phyloP scores from a whole-genome alignment of 2,888 invertebrate genomes.

The Eurytoma californica region DNA sequence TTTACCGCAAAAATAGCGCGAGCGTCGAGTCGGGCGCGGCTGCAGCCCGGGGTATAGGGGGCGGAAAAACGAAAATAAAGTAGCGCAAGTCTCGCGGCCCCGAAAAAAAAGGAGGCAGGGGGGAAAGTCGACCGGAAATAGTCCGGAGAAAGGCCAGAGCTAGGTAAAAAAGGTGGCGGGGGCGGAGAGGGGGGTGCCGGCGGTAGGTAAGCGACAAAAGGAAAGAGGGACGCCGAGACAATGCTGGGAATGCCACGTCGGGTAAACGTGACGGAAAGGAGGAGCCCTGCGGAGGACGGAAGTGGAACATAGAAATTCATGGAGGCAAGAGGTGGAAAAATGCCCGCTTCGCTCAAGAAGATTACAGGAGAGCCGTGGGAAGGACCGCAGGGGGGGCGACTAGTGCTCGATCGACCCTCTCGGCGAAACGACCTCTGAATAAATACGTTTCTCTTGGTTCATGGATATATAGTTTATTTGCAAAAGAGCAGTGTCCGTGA shows the following conservation, averaged over 20 bases:
- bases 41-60: constrained; percentile 18
- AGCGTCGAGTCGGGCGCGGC: constrained; percentile 27
- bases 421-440: constrained; percentile 19
- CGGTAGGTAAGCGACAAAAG: constrained; percentile 9
- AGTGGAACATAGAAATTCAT: constrained; percentile 62
- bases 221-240: constrained; percentile 40
- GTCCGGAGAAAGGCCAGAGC: constrained; percentile 14
- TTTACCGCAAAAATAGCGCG: constrained; percentile 47
- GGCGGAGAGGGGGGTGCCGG: constrained; percentile 39
- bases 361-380: constrained; percentile 40
- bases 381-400: constrained; percentile 25
- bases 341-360: constrained; percentile 52
- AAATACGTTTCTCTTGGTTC: neutral
- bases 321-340: constrained; percentile 63
- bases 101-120: constrained; percentile 3
- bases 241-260: constrained; percentile 56
- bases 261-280: constrained; percentile 57
- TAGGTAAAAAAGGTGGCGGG: constrained; percentile 7
- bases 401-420: constrained; percentile 36
- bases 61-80: constrained; percentile 31
- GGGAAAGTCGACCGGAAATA: constrained; percentile 37
- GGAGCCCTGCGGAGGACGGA: constrained; percentile 53
- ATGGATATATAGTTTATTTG: too few species aligned
- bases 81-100: constrained; percentile 7
- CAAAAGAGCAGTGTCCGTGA: too few species aligned